Percentiles rank a stretch among this genome's conserved stretches.
Conservation (phyloP, 2,888 invertebrate species). For the Didymodactylos carnosus region DNA sequence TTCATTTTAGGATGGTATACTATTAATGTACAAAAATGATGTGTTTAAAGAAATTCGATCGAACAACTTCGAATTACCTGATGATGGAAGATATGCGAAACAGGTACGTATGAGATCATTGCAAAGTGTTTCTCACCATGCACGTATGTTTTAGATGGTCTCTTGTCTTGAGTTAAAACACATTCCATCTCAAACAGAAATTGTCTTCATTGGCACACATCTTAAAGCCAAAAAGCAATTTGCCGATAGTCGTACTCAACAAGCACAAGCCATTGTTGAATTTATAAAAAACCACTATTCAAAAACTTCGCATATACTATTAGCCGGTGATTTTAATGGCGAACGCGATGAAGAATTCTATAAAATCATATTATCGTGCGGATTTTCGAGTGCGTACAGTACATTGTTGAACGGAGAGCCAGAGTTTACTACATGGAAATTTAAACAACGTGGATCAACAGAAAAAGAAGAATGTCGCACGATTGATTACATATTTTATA, state of each 20-base stretch:
- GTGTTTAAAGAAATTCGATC: not conserved
- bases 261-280: not conserved
- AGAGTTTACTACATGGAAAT: conserved; percentile 55
- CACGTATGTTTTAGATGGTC: not conserved
- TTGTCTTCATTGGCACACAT: not conserved
- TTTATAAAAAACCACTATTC: not conserved
- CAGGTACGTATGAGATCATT: not conserved
- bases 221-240: not conserved
- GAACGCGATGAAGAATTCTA: not conserved
- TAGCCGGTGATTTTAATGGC: not conserved
- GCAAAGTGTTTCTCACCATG: not conserved
- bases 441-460: conserved; percentile 41
- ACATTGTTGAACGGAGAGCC: conserved; percentile 39
- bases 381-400: not conserved
- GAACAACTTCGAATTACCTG: not conserved
- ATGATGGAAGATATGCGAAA: not conserved
- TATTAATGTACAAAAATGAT: not conserved
- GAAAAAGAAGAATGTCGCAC: conserved; percentile 52
- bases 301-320: not conserved
- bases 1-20: too few species aligned
- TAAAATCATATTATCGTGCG: not conserved
- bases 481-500: conserved; percentile 51
- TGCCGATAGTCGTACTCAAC: not conserved
- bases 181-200: not conserved
- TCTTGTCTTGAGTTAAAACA: not conserved